Evolutionary conservation across 2,113 vertebrate species (phyloP).

Genomic region (Eupsittula cactorum): DNA sequence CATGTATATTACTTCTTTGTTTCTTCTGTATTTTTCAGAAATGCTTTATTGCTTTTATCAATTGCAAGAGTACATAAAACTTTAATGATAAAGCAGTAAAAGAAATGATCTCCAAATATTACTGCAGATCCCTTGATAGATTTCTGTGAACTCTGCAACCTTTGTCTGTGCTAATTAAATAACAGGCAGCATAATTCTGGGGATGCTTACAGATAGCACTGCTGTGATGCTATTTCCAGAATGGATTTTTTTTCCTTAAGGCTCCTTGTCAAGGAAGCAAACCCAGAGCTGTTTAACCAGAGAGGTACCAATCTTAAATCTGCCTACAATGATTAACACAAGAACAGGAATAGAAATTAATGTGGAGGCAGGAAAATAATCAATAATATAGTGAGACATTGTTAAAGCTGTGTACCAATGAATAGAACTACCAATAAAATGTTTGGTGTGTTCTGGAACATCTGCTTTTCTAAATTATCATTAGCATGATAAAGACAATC

Average conservation of each 20-base stretch:
- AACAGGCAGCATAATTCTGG: constrained; percentile 45
- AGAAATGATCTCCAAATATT: constrained; percentile 63
- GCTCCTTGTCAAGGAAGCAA: not conserved
- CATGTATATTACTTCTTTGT: constrained; percentile 41
- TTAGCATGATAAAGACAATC: constrained; percentile 8
- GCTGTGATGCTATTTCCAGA: constrained; percentile 23
- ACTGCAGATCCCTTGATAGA: constrained; percentile 58
- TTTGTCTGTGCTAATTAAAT: constrained; percentile 68
- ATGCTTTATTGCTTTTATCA: constrained; percentile 51
- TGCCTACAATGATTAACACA: not conserved
- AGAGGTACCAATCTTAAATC: not conserved
- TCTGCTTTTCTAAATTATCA: not conserved
- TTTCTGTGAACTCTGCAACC: constrained; percentile 56
- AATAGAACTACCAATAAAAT: not conserved
- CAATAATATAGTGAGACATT: not conserved
- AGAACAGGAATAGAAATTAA: not conserved
- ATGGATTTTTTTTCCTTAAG: not conserved
- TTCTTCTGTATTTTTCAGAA: constrained; percentile 42
- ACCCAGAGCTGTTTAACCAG: not conserved
- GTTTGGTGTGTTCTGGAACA: constrained; percentile 11
- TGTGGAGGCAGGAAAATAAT: not conserved
- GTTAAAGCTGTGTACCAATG: not conserved
- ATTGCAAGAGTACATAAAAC: constrained; percentile 49
- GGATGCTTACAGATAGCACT: not conserved
- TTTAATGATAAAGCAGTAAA: constrained; percentile 64